Conservation (phyloP, 2,113 vertebrate species). For the Mobula hypostoma region DNA sequence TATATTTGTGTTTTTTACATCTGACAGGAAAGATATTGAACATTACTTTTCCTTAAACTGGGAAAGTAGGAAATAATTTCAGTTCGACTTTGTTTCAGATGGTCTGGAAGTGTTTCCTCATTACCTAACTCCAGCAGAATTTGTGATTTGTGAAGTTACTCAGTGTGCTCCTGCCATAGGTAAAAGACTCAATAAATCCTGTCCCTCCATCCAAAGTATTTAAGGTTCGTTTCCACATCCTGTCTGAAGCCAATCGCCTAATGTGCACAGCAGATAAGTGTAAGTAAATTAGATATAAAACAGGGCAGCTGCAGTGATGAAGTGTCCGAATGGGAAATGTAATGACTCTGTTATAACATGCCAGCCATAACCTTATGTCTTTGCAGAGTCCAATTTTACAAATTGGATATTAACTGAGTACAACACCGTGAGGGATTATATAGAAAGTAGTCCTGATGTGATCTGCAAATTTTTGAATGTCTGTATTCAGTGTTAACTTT, state of each 20-base stretch:
- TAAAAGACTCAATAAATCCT: background rate
- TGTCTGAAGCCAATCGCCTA: slow-evolving; percentile 14
- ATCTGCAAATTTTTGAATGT: slow-evolving; percentile 40
- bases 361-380: slow-evolving; percentile 9
- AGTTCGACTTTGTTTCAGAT: too few species aligned
- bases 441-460: slow-evolving; percentile 27
- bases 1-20: background rate
- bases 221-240: background rate
- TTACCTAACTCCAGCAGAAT: background rate
- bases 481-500: background rate
- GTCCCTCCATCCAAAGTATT: background rate
- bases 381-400: slow-evolving; percentile 25
- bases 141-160: background rate
- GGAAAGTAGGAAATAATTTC: background rate
- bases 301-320: background rate
- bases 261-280: background rate
- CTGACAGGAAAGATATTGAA: background rate
- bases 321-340: slow-evolving; percentile 14
- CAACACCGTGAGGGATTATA: background rate
- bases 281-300: background rate
- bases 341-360: background rate
- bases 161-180: background rate
- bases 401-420: slow-evolving; percentile 33
- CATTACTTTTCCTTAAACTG: background rate
- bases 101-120: background rate